Evolutionary conservation across 2,797 vertebrate species (phyloP).

Genomic region (Intellagama lesueurii): DNA sequence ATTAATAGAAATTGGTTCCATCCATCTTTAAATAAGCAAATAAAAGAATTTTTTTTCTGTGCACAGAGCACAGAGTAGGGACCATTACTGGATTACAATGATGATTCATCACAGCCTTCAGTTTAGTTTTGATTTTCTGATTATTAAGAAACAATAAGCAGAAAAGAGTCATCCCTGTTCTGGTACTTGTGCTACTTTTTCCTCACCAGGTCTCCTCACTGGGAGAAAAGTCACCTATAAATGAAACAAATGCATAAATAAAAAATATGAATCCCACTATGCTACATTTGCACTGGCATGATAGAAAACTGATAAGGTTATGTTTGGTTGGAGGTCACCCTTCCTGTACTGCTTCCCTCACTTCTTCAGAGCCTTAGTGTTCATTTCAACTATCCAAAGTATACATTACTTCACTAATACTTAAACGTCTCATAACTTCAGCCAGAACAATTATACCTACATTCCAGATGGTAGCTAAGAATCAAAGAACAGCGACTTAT

Average conservation of each 20-base stretch:
- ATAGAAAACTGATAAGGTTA: not conserved
- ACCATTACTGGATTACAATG: not conserved
- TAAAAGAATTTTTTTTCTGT: too few relatives aligned
- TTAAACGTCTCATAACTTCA: not conserved
- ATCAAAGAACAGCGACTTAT: conserved; percentile 7
- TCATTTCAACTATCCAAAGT: not conserved
- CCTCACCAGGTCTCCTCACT: not conserved
- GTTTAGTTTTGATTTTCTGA: not conserved
- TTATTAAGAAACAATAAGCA: not conserved
- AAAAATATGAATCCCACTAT: not conserved
- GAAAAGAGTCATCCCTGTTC: not conserved
- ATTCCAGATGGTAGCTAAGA: not conserved
- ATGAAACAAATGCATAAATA: not conserved
- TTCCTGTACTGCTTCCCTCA: not conserved
- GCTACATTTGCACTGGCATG: not conserved
- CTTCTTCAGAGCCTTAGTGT: not conserved
- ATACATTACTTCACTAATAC: not conserved
- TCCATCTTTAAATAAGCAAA: too few relatives aligned
- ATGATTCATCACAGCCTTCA: not conserved
- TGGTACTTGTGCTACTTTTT: not conserved
- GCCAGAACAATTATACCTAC: not conserved
- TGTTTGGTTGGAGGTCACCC: too few relatives aligned
- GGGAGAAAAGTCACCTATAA: not conserved
- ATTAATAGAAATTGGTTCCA: not conserved
- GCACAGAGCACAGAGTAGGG: too few relatives aligned